phyloP scores from a whole-genome alignment of 2,888 invertebrate genomes.

The Cactoblastis cactorum region DNA sequence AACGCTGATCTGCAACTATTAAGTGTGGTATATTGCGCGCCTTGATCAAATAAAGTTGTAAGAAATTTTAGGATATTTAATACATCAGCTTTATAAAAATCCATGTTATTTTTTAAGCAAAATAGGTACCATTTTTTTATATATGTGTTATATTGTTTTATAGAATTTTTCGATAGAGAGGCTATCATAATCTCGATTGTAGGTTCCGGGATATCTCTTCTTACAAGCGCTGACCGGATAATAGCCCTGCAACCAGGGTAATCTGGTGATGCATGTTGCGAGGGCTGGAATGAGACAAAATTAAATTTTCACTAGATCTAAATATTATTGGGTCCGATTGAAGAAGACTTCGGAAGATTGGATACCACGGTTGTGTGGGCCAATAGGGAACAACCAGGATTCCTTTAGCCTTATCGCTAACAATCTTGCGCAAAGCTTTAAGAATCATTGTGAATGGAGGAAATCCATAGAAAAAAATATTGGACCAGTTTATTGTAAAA shows the following conservation, averaged over 20 bases:
- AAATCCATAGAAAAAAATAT: too few relatives aligned
- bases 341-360: too few relatives aligned
- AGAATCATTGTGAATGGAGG: too few relatives aligned
- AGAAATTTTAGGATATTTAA: not conserved
- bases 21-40: constrained; percentile 11
- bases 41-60: too few relatives aligned
- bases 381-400: too few relatives aligned
- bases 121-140: not conserved
- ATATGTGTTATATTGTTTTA: not conserved
- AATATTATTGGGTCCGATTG: too few relatives aligned
- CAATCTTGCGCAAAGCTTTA: not conserved
- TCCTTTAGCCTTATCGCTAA: too few relatives aligned
- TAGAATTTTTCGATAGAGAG: not conserved
- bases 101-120: not conserved
- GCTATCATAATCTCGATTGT: not conserved
- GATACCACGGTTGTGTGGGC: too few relatives aligned
- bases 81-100: not conserved
- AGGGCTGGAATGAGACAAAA: not conserved
- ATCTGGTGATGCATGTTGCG: not conserved
- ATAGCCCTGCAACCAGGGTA: not conserved
- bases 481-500: too few relatives aligned
- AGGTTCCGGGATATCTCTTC: not conserved
- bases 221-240: too few relatives aligned
- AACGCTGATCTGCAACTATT: constrained; percentile 19
- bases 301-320: not conserved